Evolutionary conservation across 1,140 invertebrate species (phyloP).

Genomic region (Caenorhabditis brenneri): DNA sequence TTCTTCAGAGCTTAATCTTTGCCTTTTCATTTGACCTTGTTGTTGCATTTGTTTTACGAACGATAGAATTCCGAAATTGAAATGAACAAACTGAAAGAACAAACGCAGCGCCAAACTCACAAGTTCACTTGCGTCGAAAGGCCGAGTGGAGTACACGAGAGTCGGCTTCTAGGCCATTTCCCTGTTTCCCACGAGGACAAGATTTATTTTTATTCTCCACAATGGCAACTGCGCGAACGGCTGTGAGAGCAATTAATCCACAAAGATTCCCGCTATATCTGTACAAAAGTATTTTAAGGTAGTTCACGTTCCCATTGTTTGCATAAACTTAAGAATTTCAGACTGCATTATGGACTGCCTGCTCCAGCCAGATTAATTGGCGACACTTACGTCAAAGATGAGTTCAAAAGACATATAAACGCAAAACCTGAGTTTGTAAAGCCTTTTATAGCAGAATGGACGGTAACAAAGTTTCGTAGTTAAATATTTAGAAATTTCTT

Average conservation of each 20-base stretch:
- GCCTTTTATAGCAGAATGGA: slow-evolving; percentile 73
- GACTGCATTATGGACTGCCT: slow-evolving; percentile 71
- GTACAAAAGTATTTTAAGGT: slow-evolving; percentile 39
- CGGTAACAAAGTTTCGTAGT: slow-evolving; percentile 65
- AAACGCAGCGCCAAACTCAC: not conserved
- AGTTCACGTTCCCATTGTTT: not conserved
- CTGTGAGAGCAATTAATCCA: slow-evolving; percentile 9
- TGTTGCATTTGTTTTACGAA: no score
- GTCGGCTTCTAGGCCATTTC: not conserved
- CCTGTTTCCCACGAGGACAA: not conserved
- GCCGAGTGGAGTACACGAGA: not conserved
- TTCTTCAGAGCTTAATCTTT: not conserved
- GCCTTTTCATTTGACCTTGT: not conserved
- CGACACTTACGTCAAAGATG: slow-evolving; percentile 72
- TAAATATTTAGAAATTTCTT: not conserved
- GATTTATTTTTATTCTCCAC: not conserved
- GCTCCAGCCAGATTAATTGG: slow-evolving; percentile 71
- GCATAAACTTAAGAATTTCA: not conserved
- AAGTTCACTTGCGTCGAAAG: not conserved
- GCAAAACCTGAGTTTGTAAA: slow-evolving; percentile 65
- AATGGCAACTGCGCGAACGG: not conserved
- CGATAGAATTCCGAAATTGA: no score
- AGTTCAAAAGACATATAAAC: slow-evolving; percentile 72
- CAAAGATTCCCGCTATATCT: slow-evolving; percentile 1
- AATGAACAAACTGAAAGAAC: no score